Percentiles rank a stretch among this genome's conserved stretches.
phyloP scores from a whole-genome alignment of 1,140 invertebrate species.

The Lepidostoma basale region DNA sequence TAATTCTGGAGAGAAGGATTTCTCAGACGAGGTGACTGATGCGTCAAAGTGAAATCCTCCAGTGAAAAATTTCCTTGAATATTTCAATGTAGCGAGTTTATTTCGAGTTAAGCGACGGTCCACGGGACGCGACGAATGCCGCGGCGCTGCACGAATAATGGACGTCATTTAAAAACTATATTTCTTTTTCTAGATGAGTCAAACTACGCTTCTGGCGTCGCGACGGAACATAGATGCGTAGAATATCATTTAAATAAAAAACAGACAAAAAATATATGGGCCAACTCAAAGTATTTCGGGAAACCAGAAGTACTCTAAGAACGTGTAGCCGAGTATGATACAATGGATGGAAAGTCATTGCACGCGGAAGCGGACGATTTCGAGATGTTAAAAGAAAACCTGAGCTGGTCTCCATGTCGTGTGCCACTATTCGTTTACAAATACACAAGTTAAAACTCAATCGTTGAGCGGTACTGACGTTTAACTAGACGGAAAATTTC shows the following conservation, averaged over 20 bases:
- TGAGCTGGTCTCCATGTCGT: background rate
- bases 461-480: too few relatives aligned
- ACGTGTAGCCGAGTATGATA: too few relatives aligned
- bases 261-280: constrained; percentile 12
- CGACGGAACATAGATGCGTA: constrained; percentile 11
- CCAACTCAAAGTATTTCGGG: constrained; percentile 17
- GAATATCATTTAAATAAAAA: constrained; percentile 9
- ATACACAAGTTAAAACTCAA: too few relatives aligned
- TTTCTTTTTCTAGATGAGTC: constrained; percentile 17
- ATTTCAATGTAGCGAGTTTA: constrained; percentile 10
- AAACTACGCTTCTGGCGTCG: constrained; percentile 11
- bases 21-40: background rate
- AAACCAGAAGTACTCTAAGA: too few relatives aligned
- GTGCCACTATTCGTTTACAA: background rate
- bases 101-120: background rate
- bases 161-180: background rate
- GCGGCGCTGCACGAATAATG: background rate
- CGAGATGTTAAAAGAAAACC: background rate
- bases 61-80: background rate
- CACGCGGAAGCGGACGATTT: background rate
- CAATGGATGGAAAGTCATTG: constrained; percentile 1
- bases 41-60: background rate
- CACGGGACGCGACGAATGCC: constrained; percentile 3
- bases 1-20: constrained; percentile 2
- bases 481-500: too few relatives aligned